Conservation (phyloP, 2,797 vertebrate genomes). For the Limosa lapponica region DNA sequence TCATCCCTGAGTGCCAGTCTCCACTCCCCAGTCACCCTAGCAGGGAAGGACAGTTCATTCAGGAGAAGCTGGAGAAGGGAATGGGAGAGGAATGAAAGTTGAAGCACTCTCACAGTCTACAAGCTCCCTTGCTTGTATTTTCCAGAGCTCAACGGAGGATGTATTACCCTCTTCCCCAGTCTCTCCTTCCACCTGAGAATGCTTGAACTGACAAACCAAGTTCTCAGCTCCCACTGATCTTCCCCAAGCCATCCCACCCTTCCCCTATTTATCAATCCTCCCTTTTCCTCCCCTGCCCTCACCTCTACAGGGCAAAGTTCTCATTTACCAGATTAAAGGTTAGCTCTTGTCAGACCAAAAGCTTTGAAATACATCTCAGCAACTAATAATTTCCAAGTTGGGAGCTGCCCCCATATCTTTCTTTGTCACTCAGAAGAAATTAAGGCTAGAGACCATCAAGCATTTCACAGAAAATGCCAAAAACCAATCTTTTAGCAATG, state of each 20-base stretch:
- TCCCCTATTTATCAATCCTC: neutral
- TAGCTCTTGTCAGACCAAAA: conserved; percentile 13
- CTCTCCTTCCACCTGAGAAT: neutral
- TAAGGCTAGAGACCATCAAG: neutral
- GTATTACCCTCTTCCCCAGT: neutral
- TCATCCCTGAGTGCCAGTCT: rapidly evolving
- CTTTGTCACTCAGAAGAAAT: neutral
- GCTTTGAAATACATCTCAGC: conserved; percentile 29
- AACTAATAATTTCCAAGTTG: conserved; percentile 3
- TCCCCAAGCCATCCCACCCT: neutral
- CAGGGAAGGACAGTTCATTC: neutral
- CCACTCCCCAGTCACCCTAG: too few relatives aligned
- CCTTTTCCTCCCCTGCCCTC: neutral
- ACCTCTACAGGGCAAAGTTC: neutral
- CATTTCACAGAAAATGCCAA: neutral
- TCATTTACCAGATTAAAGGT: conserved; percentile 49
- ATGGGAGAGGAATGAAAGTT: neutral
- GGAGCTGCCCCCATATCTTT: neutral
- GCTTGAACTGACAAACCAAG: neutral
- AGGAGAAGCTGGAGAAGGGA: neutral
- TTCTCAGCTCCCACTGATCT: neutral
- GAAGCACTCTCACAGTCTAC: neutral
- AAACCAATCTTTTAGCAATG: neutral
- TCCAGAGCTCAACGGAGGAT: neutral
- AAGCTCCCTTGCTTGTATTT: neutral